Conservation (phyloP, 2,888 invertebrate genomes). For the Drosophila picticornis region DNA sequence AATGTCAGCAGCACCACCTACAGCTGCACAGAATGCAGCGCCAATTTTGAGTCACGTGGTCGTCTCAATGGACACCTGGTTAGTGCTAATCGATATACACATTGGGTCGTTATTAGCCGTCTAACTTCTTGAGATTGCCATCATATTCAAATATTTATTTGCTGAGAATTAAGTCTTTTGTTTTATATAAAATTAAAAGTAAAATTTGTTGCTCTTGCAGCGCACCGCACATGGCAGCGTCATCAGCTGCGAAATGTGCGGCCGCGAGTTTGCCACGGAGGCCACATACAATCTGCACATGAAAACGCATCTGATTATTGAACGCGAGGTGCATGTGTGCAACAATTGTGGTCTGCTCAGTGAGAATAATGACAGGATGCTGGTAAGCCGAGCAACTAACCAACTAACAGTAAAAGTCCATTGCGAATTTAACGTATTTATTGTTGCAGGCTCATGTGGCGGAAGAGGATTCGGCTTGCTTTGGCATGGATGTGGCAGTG, state of each 20-base stretch:
- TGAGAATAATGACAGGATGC: slow-evolving; percentile 50
- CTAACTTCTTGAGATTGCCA: background rate
- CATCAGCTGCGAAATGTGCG: slow-evolving; percentile 76
- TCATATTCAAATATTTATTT: too few relatives aligned
- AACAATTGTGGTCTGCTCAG: slow-evolving; percentile 77
- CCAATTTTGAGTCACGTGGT: slow-evolving; percentile 62
- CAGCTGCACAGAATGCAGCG: slow-evolving; percentile 51
- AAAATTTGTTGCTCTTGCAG: slow-evolving; percentile 18
- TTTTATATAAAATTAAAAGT: too few relatives aligned
- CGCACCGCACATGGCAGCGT: slow-evolving; percentile 58
- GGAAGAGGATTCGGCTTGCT: slow-evolving; percentile 39
- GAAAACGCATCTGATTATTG: slow-evolving; percentile 75
- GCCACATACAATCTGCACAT: slow-evolving; percentile 72
- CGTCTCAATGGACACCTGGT: slow-evolving; percentile 78
- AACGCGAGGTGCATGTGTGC: slow-evolving; percentile 72
- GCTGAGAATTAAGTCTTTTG: background rate
- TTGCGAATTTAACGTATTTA: background rate
- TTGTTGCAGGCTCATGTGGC: slow-evolving; percentile 35
- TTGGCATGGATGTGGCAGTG: slow-evolving; percentile 41
- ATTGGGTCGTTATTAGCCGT: background rate
- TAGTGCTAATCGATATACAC: slow-evolving; percentile 5
- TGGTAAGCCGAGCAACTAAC: slow-evolving; percentile 48
- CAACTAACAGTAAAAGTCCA: background rate
- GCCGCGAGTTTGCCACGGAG: slow-evolving; percentile 72
- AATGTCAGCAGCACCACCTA: slow-evolving; percentile 62